Evolutionary conservation across 2,888 invertebrate species (phyloP).

Genomic region (Arctia plantaginis): DNA sequence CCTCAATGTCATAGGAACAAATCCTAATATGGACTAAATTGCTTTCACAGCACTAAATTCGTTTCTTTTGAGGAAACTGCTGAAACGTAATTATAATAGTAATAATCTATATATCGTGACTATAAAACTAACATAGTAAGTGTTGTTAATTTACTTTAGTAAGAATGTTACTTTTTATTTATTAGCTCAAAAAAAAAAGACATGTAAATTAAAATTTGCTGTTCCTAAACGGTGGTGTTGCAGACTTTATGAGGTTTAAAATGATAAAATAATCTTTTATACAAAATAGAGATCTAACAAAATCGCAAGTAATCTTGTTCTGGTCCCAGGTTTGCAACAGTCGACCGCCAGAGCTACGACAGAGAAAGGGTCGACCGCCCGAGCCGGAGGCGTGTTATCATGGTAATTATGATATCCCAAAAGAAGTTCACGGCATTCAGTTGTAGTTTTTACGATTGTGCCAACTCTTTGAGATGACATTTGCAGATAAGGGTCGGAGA

Average conservation of each 20-base stretch:
- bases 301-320: conserved; percentile 43
- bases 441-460: conserved; percentile 53
- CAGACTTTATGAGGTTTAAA: background rate
- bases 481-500: conserved; percentile 40
- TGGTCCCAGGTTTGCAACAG: conserved; percentile 50
- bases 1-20: conserved; percentile 58
- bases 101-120: no score
- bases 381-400: conserved; percentile 60
- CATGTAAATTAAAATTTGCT: no score
- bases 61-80: conserved; percentile 10
- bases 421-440: conserved; percentile 53
- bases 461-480: conserved; percentile 41
- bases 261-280: conserved; percentile 15
- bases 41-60: conserved; percentile 47
- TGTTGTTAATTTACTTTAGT: no score
- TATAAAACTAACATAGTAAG: no score
- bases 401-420: conserved; percentile 67
- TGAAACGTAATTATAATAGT: no score
- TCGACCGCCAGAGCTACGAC: conserved; percentile 48
- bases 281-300: conserved; percentile 18
- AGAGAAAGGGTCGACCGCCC: conserved; percentile 68
- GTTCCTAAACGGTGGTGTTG: background rate
- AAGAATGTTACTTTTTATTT: background rate
- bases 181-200: no score
- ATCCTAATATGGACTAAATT: conserved; percentile 50